phyloP scores from a whole-genome alignment of 2,113 vertebrate genomes.

The Rhegmatorhina hoffmannsi region DNA sequence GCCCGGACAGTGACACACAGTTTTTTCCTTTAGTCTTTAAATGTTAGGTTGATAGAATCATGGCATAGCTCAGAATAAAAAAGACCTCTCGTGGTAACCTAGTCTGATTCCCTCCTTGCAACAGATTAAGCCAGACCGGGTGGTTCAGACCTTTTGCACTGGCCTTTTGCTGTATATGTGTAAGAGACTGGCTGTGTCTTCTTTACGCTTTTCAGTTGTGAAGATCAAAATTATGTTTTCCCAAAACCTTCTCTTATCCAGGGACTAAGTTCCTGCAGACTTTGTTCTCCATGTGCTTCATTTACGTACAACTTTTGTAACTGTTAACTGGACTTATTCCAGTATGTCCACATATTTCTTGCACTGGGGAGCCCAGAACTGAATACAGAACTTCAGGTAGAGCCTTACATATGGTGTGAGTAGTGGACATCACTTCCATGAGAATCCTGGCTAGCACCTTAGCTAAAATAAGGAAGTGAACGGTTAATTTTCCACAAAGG shows the following conservation, averaged over 20 bases:
- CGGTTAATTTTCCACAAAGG: background rate
- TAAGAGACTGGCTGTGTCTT: background rate
- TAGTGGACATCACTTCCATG: background rate
- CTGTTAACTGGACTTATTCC: background rate
- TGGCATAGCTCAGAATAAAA: background rate
- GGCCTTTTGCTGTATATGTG: background rate
- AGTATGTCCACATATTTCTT: background rate
- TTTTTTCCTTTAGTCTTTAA: background rate
- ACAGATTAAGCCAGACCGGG: background rate
- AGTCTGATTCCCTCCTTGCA: background rate
- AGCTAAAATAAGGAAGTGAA: background rate
- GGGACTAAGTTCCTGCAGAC: background rate
- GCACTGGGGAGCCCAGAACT: rapidly evolving
- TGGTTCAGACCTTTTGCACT: background rate
- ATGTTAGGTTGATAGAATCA: background rate
- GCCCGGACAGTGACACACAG: background rate
- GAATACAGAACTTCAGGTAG: background rate
- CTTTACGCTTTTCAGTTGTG: background rate
- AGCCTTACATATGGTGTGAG: background rate
- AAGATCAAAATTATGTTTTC: background rate
- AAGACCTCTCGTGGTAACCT: background rate
- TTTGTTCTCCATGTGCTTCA: background rate
- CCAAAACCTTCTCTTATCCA: background rate
- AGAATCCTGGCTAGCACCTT: background rate
- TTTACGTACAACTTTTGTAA: background rate